phyloP scores from a whole-genome alignment of 2,888 invertebrate genomes.

The Xiphydria camelus region DNA sequence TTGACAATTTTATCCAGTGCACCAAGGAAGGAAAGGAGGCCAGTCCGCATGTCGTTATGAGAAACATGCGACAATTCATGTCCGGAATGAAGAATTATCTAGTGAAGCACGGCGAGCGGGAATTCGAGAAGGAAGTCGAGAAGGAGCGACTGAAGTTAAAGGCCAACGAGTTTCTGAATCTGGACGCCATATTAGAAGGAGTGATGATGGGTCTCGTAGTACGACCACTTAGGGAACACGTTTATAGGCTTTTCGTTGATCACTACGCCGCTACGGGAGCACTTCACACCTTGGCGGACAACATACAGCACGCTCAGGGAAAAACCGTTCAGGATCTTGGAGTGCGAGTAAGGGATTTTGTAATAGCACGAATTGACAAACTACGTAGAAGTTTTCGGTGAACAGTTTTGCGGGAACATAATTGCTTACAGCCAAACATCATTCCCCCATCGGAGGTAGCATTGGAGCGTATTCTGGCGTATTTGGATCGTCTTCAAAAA shows the following conservation, averaged over 20 bases:
- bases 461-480: constrained; percentile 76
- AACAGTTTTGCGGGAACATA: no score
- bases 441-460: constrained; percentile 76
- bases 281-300: constrained; percentile 73
- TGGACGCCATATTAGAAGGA: constrained; percentile 93
- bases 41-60: constrained; percentile 85
- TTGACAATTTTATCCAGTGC: constrained; percentile 91
- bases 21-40: constrained; percentile 88
- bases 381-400: no score
- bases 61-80: constrained; percentile 95
- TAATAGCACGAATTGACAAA: constrained; percentile 28
- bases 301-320: constrained; percentile 70
- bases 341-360: constrained; percentile 62
- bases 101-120: constrained; percentile 92
- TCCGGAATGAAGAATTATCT: constrained; percentile 98
- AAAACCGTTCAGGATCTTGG: constrained; percentile 71
- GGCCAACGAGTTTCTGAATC: constrained; percentile 89
- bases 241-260: constrained; percentile 84
- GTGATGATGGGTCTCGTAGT: constrained; percentile 93
- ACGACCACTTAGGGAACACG: constrained; percentile 78
- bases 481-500: constrained; percentile 81
- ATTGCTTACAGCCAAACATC: constrained; percentile 66
- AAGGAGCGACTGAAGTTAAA: constrained; percentile 81
- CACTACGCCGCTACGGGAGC: constrained; percentile 80
- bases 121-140: constrained; percentile 89